These are phyloP conservation scores for Pseudomyrmex sp. DNA, from an alignment of 1,140 invertebrate genomes.

Conservation along the genomic window DNA sequence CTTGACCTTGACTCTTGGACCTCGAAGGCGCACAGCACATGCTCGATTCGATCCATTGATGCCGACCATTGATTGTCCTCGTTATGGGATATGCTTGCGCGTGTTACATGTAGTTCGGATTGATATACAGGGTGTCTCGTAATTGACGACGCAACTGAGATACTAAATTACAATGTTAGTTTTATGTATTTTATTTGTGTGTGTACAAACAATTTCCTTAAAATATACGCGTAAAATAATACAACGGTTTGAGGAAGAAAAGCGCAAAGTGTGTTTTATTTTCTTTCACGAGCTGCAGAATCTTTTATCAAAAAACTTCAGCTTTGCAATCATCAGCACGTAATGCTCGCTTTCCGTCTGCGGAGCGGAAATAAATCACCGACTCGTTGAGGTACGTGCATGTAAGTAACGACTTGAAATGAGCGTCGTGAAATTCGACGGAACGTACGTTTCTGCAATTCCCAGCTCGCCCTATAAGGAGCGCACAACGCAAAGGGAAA, in stretches of 20 bases:
- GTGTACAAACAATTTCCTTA: background rate
- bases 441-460: slow-evolving; percentile 18
- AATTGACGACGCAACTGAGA: background rate
- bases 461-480: background rate
- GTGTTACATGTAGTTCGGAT: background rate
- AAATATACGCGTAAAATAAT: background rate
- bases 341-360: slow-evolving; percentile 8
- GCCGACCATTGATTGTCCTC: background rate
- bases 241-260: background rate
- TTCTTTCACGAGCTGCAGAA: background rate
- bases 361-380: slow-evolving; percentile 25
- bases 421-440: slow-evolving; percentile 34
- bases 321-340: background rate
- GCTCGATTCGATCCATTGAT: slow-evolving; percentile 25
- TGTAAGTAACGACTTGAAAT: slow-evolving; percentile 46
- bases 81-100: background rate
- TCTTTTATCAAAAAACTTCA: slow-evolving; percentile 28
- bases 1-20: slow-evolving; percentile 31
- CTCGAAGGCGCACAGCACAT: slow-evolving; percentile 10
- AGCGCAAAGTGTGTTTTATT: background rate
- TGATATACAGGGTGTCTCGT: too few relatives aligned
- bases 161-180: too few relatives aligned
- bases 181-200: background rate
- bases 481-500: background rate
- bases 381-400: slow-evolving; percentile 37